phyloP scores from a whole-genome alignment of 2,113 vertebrate genomes.

The Seriola rivoliana region DNA sequence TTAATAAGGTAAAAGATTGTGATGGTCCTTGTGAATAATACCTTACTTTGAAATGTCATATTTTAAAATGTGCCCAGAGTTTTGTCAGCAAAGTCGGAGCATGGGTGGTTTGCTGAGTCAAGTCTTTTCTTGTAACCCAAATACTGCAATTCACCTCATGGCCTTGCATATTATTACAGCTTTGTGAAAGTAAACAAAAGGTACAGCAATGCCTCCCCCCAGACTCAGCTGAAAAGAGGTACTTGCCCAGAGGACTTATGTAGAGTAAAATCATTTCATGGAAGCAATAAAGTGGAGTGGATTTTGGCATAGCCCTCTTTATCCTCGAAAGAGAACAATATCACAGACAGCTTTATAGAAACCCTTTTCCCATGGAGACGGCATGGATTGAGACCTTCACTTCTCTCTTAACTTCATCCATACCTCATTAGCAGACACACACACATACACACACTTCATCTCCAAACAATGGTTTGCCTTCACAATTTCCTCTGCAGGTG shows the following conservation, averaged over 20 bases:
- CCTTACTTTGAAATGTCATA: not conserved
- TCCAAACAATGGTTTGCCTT: conserved; percentile 7
- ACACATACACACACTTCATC: not conserved
- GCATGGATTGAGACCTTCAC: conserved; percentile 1
- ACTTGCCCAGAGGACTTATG: conserved; percentile 5
- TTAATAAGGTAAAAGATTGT: not conserved
- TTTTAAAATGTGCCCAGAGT: not conserved
- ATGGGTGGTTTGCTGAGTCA: conserved; percentile 36
- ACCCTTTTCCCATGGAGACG: conserved; percentile 59
- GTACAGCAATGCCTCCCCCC: conserved; percentile 16
- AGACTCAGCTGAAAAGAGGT: conserved; percentile 28
- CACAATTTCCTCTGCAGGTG: conserved; percentile 59
- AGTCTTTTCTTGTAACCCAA: not conserved
- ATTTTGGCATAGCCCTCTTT: conserved; percentile 58
- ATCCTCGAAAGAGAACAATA: conserved; percentile 67
- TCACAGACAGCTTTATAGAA: conserved; percentile 54
- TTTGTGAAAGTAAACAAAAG: conserved; percentile 56
- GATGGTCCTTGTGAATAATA: not conserved
- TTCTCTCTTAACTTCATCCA: conserved; percentile 26
- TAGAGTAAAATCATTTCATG: conserved; percentile 50
- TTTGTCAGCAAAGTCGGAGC: conserved; percentile 9
- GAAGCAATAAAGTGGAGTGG: conserved; percentile 74
- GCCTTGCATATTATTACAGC: conserved; percentile 53
- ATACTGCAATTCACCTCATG: conserved; percentile 14
- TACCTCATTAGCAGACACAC: conserved; percentile 27